These are phyloP conservation scores for Penelope pileata DNA, from an alignment of 2,113 vertebrate genomes.

Conservation along the genomic window DNA sequence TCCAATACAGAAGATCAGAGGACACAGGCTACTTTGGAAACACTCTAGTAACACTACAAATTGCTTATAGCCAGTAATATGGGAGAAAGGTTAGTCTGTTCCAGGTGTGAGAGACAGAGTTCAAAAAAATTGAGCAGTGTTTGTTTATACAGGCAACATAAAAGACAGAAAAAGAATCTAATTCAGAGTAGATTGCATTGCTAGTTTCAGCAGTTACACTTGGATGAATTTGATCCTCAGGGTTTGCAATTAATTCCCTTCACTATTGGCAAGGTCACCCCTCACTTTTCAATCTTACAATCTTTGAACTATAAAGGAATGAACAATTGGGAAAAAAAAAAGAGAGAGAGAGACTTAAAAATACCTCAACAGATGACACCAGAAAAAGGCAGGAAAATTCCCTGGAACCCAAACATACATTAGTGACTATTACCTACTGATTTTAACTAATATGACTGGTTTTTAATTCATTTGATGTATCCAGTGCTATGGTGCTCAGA, in stretches of 20 bases:
- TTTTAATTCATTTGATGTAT: not conserved
- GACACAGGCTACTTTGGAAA: not conserved
- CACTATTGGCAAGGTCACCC: not conserved
- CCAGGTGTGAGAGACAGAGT: constrained; percentile 5
- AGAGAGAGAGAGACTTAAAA: not conserved
- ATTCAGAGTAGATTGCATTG: not conserved
- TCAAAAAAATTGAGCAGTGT: not conserved
- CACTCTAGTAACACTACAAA: not conserved
- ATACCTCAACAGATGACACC: not conserved
- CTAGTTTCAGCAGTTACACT: not conserved
- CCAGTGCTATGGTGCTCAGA: not conserved
- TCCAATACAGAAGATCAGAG: not conserved
- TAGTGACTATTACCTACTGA: not conserved
- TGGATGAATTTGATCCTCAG: not conserved
- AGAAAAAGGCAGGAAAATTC: not conserved
- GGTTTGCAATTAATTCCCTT: not conserved
- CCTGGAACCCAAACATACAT: not conserved
- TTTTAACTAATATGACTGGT: not conserved
- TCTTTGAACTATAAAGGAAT: not conserved
- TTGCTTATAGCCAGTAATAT: not conserved
- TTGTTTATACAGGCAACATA: constrained; percentile 47
- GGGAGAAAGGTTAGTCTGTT: not conserved
- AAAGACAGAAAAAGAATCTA: not conserved
- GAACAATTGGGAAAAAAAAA: not conserved
- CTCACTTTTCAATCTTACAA: not conserved